Evolutionary conservation across 1,140 invertebrate genomes (phyloP), one percentile per base, ranked within the genome.

Genomic region (Orchesella cincta): DNA sequence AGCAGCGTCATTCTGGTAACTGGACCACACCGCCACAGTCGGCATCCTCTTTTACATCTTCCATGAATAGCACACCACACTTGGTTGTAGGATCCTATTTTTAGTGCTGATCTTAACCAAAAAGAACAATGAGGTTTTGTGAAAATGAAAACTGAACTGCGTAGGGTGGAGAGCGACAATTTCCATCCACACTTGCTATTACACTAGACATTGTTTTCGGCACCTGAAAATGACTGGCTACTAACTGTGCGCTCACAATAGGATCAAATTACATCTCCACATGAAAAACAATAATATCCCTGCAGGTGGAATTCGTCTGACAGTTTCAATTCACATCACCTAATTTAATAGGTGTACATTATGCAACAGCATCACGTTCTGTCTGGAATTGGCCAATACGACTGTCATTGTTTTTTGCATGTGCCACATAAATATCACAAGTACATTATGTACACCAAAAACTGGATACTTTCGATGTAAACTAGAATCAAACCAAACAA

Each of bases 241-340:
- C 14, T 57, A 57, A 67, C 31, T 67, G 62, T 31, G 62, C 29
- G 62, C 31, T 67, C 31, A 33, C 62, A 67, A 57, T 23, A 33
- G 62, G 62, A 67, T 67, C 28, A 67, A 29, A 67, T 57, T 57
- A 57, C 12, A 67, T 67, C 62, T 5, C 28, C 31, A 33, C 62
- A 67, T 12, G 16, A 67, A 26, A 35, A 76, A 3, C 54, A 64
- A 54, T 28, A n/a, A 26, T 39, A 39, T 76, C 54, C 62, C 36
- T 64, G 54, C 34, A 67, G 57, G 34, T 76, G 57, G n/a, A 76
- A 64, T 67, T 29, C 34, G 8, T n/a, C 33, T 39, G 57, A 76
- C 74, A 76, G 57, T 76, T 73, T 70, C 62, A 76, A 36, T 76
- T 67, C 57, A 67, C 54, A 70, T 67, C 33, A 76, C 62, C 62